phyloP scores from a whole-genome alignment of 2,888 invertebrate genomes.

The Crocallis elinguaria region DNA sequence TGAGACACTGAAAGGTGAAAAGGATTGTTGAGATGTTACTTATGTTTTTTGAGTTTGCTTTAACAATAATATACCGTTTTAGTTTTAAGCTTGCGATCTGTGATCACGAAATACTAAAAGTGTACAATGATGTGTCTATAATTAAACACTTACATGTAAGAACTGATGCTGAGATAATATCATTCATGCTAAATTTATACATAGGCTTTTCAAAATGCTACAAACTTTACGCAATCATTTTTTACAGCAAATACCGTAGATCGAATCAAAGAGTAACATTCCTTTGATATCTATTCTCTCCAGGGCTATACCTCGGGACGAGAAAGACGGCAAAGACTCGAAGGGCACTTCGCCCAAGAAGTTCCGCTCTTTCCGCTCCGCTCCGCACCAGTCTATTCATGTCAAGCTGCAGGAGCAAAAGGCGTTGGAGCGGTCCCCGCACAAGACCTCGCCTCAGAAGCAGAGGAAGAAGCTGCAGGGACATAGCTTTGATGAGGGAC shows the following conservation, averaged over 20 bases:
- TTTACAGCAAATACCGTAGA: neutral
- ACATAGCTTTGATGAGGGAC: constrained; percentile 79
- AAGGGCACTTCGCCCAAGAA: constrained; percentile 89
- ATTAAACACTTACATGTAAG: no score
- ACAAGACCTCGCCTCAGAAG: constrained; percentile 86
- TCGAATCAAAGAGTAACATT: neutral
- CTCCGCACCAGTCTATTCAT: constrained; percentile 84
- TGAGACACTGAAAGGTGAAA: neutral
- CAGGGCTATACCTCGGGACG: constrained; percentile 93
- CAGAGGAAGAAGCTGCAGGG: constrained; percentile 82
- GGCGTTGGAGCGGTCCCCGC: constrained; percentile 85
- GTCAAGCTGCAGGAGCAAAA: constrained; percentile 86
- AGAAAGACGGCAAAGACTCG: constrained; percentile 93
- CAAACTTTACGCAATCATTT: neutral
- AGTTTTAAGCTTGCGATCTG: neutral
- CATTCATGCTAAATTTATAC: no score
- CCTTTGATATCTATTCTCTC: constrained; percentile 1
- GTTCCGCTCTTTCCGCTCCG: constrained; percentile 84
- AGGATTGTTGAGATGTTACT: constrained; percentile 25
- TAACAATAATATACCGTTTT: no score
- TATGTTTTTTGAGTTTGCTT: constrained; percentile 17
- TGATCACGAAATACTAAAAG: neutral
- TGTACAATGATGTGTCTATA: neutral
- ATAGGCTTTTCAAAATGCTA: neutral
- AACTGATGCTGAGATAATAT: no score